Evolutionary conservation across 2,797 vertebrate genomes (phyloP), one percentile per base, ranked within the genome.

Genomic region (Netta rufina): DNA sequence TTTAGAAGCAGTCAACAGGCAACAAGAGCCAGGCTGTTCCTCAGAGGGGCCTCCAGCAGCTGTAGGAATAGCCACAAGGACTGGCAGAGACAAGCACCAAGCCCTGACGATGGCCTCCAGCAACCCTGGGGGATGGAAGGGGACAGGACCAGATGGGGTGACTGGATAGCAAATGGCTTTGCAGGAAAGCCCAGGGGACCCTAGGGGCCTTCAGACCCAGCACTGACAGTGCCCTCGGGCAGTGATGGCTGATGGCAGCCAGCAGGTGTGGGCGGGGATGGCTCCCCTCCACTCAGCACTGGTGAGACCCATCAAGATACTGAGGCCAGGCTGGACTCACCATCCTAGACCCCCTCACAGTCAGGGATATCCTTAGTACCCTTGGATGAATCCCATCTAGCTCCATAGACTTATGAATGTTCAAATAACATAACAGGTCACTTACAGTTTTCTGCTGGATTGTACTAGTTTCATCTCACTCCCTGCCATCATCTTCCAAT

Each of bases 221-320:
- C 0, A 4, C 25, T 2, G 9, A n/a, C 41, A 56, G n/a, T 4
- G 1, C 21, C 17, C 41, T 66, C 0, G 5, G 51, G n/a, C 53
- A 20, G 51, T 4, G 16, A 27, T 12, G 17, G 36, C 36, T 17
- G 2, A 51, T 66, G 56, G 39, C 30, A 21, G 33, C 13, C 16
- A 8, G 43, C 1, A 2, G 54, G 36, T 4, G 24, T 41, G 24
- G 22, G 20, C 57, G 30, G 66, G 56, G 56, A 9, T 18, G 7
- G 56, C 56, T 49, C 24, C 56, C 36, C 6, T 2, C 43, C 1
- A 11, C 78, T n/a, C 54, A 10, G 33, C 4, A 0, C 43, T 39
- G 30, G 78, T 0, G 7, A 39, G 56, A 51, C 24, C 56, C 4
- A 2, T 7, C 2, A 3, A n/a, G 39, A 10, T 5, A 4, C 39